Base-by-base conservation (phyloP, 2,888 invertebrate species). In the Caenorhabditis doughertyi region DNA sequence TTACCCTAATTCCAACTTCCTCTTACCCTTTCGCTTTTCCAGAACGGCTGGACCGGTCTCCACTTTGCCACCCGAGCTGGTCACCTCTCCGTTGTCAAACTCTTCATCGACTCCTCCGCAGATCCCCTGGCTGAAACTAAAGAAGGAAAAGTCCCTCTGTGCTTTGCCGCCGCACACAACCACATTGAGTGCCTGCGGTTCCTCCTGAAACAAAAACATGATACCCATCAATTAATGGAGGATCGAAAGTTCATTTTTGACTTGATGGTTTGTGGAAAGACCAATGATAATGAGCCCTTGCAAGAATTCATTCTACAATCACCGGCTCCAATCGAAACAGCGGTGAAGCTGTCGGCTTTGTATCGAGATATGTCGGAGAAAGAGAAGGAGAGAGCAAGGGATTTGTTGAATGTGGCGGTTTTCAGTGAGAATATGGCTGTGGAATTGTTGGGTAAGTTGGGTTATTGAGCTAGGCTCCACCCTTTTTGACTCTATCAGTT, bases 381-480 rank as follows among this genome's bases (percentile, higher is more conserved):
- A 53, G 89, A 90, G 79, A 90, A 88, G 93, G 99, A 99, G 93
- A 94, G 99, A 92, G 97, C 98, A 83, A 96, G 96, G 93, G 99
- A 99, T 93, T 94, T 99, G 87, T 95, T 96, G 90, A 95, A 96
- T 29, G 98, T 98, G 44, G 96, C 97, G 9, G 96, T 96, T 92
- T 97, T 96, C 93, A 98, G 98, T 92, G 98, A 99, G 93, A 95
- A 95, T 25, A 97, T 99, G 97, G 99, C 98, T 4, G 97, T 97
- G 0, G 98, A 99, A 91, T 93, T 99, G 79, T 93, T 98, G 81
- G 96, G 79, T 55, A 25, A 42, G 73, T 51, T 39, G 11, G 5
- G 35, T 7, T 7, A 35, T 35, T 9, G 35, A 35, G 35, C 11
- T 2, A n/a, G n/a, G n/a, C n/a, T n/a, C n/a, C n/a, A n/a, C n/a